Evolutionary conservation across 2,113 vertebrate genomes (phyloP), one percentile per base, ranked within the genome.

Genomic region (Phrynosoma platyrhinos): DNA sequence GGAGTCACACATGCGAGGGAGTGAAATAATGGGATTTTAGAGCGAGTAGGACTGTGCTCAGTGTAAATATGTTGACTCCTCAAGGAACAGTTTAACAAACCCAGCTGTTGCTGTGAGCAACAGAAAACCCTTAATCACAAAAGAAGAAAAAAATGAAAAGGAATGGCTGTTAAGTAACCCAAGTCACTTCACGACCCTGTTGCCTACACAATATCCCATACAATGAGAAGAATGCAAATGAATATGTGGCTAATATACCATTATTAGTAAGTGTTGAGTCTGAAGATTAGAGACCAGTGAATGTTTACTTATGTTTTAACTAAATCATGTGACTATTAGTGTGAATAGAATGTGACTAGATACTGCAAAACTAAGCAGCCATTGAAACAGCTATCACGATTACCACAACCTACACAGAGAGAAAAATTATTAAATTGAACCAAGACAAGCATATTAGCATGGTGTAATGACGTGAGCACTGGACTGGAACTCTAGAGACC

Each of bases 141-240:
- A 91, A 89, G 69, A 16, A 40, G n/a, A 87, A 92, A 88, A 84
- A 36, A 78, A 74, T 21, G 71, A 21, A 18, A 47, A 93, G 91
- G 25, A 83, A 30, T 62, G 75, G 74, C 13, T 82, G 36, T 1
- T 0, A 64, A 89, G 82, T 47, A 78, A 55, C 71, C 86, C 87
- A 85, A 53, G 27, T 27, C 80, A 80, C 71, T 77, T 82, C 87
- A 36, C 23, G 80, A 88, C 0, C 2, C 78, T 14, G n/a, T 30
- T 74, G 36, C 89, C 90, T 93, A 84, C 88, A 89, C 10, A 91
- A 79, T 82, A 81, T 91, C 36, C 58, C 58, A 62, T 62, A 62
- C 58, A 62, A 0, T 68, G 13, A 79, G 36, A 76, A 76, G 32
- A 76, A 40, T 76, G 2, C 80, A 42, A 20, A 85, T 71, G 76